Evolutionary conservation across 2,113 vertebrate genomes (phyloP).

Genomic region (Bubalus kerabau): DNA sequence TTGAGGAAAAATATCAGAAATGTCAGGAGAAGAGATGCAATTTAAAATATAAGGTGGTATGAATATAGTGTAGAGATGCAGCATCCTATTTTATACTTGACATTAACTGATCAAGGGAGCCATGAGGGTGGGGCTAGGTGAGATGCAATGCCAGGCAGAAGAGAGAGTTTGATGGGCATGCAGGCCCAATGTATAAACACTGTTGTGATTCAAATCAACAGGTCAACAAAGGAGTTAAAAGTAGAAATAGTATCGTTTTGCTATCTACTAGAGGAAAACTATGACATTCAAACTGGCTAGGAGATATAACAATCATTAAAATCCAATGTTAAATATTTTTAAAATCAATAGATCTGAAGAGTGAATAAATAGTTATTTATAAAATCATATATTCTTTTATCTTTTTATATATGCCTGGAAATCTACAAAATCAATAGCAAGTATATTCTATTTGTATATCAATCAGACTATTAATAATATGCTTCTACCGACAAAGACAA

Average conservation of each 20-base stretch:
- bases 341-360: neutral
- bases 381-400: neutral
- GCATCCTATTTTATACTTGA: neutral
- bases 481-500: neutral
- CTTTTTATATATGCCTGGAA: neutral
- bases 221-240: neutral
- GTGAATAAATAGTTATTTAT: neutral
- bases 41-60: neutral
- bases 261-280: neutral
- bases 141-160: neutral
- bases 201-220: neutral
- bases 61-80: neutral
- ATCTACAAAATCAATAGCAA: neutral
- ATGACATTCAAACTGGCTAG: neutral
- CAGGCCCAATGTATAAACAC: neutral
- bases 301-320: neutral
- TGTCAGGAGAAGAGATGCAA: neutral
- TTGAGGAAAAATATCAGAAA: neutral
- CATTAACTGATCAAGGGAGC: neutral
- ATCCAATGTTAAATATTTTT: neutral
- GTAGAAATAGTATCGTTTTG: neutral
- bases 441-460: neutral
- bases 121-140: accelerated
- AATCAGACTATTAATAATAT: neutral
- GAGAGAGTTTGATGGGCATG: neutral